These are phyloP conservation scores for Bubalus kerabau DNA, from an alignment of 2,113 vertebrate species.

Conservation along the genomic window DNA sequence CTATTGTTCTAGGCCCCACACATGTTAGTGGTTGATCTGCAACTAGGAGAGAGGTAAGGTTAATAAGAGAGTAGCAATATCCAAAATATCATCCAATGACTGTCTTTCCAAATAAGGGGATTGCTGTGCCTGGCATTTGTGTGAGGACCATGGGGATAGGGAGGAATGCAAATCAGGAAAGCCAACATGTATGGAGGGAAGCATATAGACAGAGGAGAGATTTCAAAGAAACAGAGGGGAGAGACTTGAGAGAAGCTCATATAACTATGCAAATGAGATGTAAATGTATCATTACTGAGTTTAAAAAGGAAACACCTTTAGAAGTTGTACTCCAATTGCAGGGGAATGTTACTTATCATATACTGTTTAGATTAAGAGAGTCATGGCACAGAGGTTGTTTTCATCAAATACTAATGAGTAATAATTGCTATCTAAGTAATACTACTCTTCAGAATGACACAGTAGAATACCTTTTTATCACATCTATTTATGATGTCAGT, in stretches of 20 bases:
- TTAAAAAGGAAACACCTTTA: conserved; percentile 22
- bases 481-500: not conserved
- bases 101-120: no score
- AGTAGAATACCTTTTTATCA: not conserved
- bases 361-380: not conserved
- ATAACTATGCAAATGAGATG: not conserved
- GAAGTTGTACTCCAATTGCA: not conserved
- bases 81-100: not conserved
- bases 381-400: not conserved
- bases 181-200: not conserved
- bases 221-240: not conserved
- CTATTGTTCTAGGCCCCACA: not conserved
- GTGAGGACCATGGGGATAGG: not conserved
- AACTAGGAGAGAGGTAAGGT: not conserved
- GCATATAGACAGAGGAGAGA: not conserved
- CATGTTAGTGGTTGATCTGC: not conserved
- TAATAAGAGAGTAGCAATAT: not conserved
- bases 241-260: not conserved
- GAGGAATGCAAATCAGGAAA: not conserved
- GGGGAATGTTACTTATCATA: not conserved
- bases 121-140: not conserved
- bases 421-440: conserved; percentile 27
- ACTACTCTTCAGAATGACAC: not conserved
- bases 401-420: conserved; percentile 41
- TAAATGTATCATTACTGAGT: not conserved